Evolutionary conservation across 1,140 invertebrate species (phyloP).

Genomic region (Drosophila lowei): DNA sequence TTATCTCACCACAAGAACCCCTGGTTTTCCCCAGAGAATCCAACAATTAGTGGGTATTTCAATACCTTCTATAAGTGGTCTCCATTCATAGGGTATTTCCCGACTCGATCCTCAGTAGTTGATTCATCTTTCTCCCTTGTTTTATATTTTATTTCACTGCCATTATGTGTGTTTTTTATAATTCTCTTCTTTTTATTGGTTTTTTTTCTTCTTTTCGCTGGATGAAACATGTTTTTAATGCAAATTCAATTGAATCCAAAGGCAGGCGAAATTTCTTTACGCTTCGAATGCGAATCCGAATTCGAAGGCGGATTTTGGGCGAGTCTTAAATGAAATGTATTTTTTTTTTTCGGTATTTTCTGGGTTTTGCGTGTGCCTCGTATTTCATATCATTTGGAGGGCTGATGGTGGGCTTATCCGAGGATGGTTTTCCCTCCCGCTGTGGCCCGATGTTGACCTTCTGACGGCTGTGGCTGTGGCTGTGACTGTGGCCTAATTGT

Average conservation of each 20-base stretch:
- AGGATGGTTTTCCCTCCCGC: slow-evolving; percentile 21
- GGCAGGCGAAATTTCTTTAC: slow-evolving; percentile 37
- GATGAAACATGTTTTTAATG: slow-evolving; percentile 65
- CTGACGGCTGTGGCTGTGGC: slow-evolving; percentile 17
- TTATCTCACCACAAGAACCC: too few relatives aligned
- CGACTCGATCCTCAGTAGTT: too few relatives aligned
- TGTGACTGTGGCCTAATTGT: slow-evolving; percentile 7
- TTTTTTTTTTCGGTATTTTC: slow-evolving; percentile 5
- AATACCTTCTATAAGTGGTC: too few relatives aligned
- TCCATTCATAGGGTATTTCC: slow-evolving; percentile 2
- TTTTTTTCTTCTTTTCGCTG: slow-evolving; percentile 12
- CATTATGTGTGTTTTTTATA: slow-evolving; percentile 43
- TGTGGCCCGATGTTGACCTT: slow-evolving; percentile 20
- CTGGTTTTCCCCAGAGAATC: too few relatives aligned
- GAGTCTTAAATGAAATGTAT: background rate
- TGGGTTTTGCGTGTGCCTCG: background rate
- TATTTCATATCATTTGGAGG: background rate
- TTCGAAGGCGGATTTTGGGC: slow-evolving; percentile 11
- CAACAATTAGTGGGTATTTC: too few relatives aligned
- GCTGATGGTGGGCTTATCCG: slow-evolving; percentile 15
- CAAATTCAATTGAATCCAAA: slow-evolving; percentile 66
- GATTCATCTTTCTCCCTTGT: too few relatives aligned
- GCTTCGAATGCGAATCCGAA: background rate
- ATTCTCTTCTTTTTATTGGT: slow-evolving; percentile 35
- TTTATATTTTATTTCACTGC: slow-evolving; percentile 25